These are phyloP conservation scores for Sphaerophoria taeniata DNA, from an alignment of 2,888 invertebrate species.

Conservation along the genomic window DNA sequence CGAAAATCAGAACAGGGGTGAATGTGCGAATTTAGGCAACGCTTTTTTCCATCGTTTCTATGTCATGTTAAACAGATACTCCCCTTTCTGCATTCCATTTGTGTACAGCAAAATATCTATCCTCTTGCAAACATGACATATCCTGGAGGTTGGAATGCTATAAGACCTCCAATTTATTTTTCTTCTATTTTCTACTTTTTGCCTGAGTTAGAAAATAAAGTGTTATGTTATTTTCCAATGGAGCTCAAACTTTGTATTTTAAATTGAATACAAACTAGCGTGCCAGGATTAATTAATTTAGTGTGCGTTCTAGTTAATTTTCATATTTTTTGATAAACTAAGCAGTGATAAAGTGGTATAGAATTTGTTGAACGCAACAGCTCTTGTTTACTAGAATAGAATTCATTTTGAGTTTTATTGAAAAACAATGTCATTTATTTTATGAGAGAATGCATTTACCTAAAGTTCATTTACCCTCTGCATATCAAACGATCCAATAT, in stretches of 20 bases:
- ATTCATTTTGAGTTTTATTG: too few relatives aligned
- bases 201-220: too few relatives aligned
- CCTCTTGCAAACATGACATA: too few relatives aligned
- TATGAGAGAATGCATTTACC: not conserved
- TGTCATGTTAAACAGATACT: too few relatives aligned
- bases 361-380: conserved; percentile 9
- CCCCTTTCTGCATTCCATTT: too few relatives aligned
- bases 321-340: not conserved
- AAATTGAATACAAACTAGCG: not conserved
- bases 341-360: too few relatives aligned
- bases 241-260: not conserved
- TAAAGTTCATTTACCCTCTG: conserved; percentile 31
- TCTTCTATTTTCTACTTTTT: too few relatives aligned
- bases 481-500: not conserved
- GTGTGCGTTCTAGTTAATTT: not conserved
- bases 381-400: not conserved
- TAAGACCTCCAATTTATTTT: too few relatives aligned
- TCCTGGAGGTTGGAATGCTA: too few relatives aligned
- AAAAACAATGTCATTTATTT: not conserved
- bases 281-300: not conserved
- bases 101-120: too few relatives aligned
- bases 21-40: not conserved
- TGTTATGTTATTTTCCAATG: too few relatives aligned
- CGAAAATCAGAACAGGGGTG: not conserved
- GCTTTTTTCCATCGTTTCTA: too few relatives aligned